Evolutionary conservation across 2,113 vertebrate species (phyloP), one percentile per base, ranked within the genome.

Genomic region (Rhadina sibilatrix): DNA sequence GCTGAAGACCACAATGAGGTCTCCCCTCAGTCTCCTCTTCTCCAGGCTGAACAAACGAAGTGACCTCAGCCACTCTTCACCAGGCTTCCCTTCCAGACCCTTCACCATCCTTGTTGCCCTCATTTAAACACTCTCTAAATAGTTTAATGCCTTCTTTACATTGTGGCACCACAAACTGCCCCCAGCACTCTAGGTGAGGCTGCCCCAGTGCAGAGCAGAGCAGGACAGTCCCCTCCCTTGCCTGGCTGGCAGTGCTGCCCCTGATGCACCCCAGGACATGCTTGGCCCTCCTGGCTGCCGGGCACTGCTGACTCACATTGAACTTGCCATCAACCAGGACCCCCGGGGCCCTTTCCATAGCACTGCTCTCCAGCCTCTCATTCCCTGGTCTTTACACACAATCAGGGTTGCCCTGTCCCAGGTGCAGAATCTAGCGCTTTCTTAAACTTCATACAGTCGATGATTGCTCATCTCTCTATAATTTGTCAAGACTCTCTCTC

Each of bases 211-310:
- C 54, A 37, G 49, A 71, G 33, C 54, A 37, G 49, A 71, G 35
- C 0, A 0, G 49, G 35, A 79, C 85, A 71, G 31, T 79, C 14
- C 24, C 30, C 11, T 64, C 25, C 49, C 42, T 64, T 21, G 21
- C 17, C 66, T 0, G 0, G 16, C 20, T 63, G 64, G 6, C 0
- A 0, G 23, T 38, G 28, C n/a, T 79, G 13, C n/a, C 1, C 56
- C 65, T 79, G 65, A 30, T 63, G n/a, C 2, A 0, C 22, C n/a
- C 20, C 49, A 44, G 60, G 42, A 44, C 12, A 44, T 0, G 0
- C 5, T 16, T 88, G 59, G 25, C 25, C 22, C 59, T 81, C 52
- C 52, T 52, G 52, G 28, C 38, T 66, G 12, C 60, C 69, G 21
- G 38, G 46, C 53, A 53, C 33, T 82, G 38, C 37, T 66, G 33